phyloP scores from a whole-genome alignment of 92 coral and sea anemone genomes.

The Nematostella vectensis region DNA sequence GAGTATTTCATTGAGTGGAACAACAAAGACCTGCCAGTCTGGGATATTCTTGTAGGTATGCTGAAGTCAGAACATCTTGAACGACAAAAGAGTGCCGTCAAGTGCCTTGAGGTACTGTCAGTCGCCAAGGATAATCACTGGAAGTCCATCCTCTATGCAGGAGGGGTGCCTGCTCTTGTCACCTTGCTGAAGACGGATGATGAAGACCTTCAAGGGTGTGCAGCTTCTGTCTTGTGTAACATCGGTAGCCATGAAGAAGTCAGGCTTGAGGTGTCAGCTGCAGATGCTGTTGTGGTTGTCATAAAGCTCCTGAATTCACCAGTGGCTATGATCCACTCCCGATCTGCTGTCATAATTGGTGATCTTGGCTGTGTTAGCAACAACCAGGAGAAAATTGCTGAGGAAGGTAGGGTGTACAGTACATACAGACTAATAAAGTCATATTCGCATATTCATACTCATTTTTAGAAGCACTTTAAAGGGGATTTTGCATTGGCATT shows the following conservation, averaged over 20 bases:
- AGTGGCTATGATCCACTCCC: conserved; percentile 77
- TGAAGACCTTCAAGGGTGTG: conserved; percentile 69
- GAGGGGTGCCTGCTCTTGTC: conserved; percentile 81
- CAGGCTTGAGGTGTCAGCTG: conserved; percentile 65
- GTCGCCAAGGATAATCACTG: conserved; percentile 78
- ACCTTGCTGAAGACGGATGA: conserved; percentile 58
- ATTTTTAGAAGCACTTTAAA: no score
- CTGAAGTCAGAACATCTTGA: conserved; percentile 58
- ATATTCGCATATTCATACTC: no score
- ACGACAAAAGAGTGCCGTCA: conserved; percentile 72
- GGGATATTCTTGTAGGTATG: conserved; percentile 91
- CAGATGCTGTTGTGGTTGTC: conserved; percentile 67
- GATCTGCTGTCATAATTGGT: conserved; percentile 85
- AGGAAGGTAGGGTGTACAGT: conserved; percentile 50
- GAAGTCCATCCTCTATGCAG: conserved; percentile 77
- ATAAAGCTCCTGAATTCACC: conserved; percentile 60
- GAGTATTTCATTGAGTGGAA: conserved; percentile 82
- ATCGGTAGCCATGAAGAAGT: conserved; percentile 73
- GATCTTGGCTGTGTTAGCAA: conserved; percentile 75
- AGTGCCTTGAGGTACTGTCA: conserved; percentile 84
- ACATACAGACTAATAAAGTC: background rate
- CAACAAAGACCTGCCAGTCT: conserved; percentile 70
- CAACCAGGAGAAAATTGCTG: conserved; percentile 63
- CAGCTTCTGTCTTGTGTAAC: conserved; percentile 90
- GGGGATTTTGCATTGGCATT: no score